Base-by-base conservation (phyloP, 2,113 vertebrate genomes). In the Uria lomvia region DNA sequence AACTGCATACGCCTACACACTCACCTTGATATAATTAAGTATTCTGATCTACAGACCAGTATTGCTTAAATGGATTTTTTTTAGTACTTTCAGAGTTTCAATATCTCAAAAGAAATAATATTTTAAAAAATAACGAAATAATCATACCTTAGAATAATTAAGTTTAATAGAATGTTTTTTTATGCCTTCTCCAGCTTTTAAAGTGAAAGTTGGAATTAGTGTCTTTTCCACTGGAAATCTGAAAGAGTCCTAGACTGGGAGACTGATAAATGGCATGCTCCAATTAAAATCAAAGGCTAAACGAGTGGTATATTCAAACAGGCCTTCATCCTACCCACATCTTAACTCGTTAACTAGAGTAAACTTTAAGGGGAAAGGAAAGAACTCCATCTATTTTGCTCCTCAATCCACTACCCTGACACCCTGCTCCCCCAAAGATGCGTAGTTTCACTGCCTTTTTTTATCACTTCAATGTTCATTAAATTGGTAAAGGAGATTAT, bases 1-100 rank as follows among this genome's bases (percentile, higher is more conserved):
- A 79, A 85, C 53, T 58, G 36, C 34, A 67, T 59, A 89, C 34
- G 90, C 27, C 65, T 81, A 68, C 49, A 66, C 29, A 34, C 79
- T 91, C 70, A 82, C 55, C 71, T 82, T 82, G 68, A 94, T 89
- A 85, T 79, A 95, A 89, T 52, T 43, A 74, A 88, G 11, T 79
- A 49, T 88, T 73, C 80, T 91, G n/a, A 85, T 70, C 32, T 59
- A n/a, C 38, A 92, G 62, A 50, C 29, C 24, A 30, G 1, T 27
- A 27, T 19, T 73, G 34, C 22, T 66, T 82, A 76, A 81, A 91
- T 16, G 5, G 49, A 60, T 66, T 79, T 62, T 62, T 87, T 85
- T 65, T 26, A 52, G 9, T 43, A 74, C 43, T 77, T 75, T 73
- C 27, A n/a, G 13, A 66, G 38, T 59, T 85, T 85, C 27, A 70